Percentiles rank a stretch among this genome's conserved stretches.
Conservation (phyloP, 2,888 invertebrate species). For the Pyralis farinalis region DNA sequence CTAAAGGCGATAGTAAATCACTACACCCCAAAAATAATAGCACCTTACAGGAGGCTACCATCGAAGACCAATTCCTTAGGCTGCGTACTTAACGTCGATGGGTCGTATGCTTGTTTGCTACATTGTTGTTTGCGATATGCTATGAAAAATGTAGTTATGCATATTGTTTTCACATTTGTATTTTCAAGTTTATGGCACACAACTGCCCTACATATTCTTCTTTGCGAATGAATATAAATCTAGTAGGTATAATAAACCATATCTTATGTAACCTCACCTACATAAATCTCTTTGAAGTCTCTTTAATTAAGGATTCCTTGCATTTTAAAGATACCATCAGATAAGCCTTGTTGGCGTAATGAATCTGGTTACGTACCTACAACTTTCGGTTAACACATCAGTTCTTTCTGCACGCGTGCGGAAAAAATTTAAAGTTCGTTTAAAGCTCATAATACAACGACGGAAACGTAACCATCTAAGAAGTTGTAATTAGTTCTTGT, state of each 20-base stretch:
- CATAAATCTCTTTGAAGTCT: constrained; percentile 32
- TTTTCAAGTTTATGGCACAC: too few relatives aligned
- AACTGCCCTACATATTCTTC: too few relatives aligned
- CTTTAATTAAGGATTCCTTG: constrained; percentile 38
- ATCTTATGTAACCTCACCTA: constrained; percentile 29
- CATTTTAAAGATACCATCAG: constrained; percentile 28
- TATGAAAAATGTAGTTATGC: too few relatives aligned
- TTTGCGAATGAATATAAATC: background rate
- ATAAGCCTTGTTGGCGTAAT: constrained; percentile 18
- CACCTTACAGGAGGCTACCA: too few relatives aligned
- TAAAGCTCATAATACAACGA: background rate
- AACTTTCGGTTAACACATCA: constrained; percentile 4
- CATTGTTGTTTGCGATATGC: too few relatives aligned
- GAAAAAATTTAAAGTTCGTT: constrained; percentile 10
- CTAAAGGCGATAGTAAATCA: too few relatives aligned
- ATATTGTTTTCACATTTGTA: too few relatives aligned
- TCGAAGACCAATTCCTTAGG: too few relatives aligned
- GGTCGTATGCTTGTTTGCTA: too few relatives aligned
- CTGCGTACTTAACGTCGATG: too few relatives aligned
- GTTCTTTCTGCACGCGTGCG: constrained; percentile 13
- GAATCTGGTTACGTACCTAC: constrained; percentile 16
- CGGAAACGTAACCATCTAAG: background rate
- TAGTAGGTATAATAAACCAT: too few relatives aligned
- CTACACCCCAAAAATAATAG: too few relatives aligned
- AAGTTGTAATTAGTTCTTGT: background rate